Conservation (phyloP, 2,797 vertebrate species). For the Chromis chromis region DNA sequence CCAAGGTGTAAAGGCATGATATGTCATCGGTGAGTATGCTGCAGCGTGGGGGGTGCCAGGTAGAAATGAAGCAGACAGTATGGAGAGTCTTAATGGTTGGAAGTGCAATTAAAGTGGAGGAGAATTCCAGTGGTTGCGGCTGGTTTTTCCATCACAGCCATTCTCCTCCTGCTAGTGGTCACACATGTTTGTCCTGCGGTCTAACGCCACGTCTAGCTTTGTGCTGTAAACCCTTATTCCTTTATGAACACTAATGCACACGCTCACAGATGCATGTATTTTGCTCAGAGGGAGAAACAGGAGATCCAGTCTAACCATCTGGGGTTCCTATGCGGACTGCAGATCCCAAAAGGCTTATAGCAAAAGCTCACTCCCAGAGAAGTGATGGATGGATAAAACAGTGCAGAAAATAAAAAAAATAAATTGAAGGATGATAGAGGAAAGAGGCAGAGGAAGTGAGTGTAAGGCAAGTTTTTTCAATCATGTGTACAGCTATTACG, state of each 20-base stretch:
- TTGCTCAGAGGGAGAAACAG: conserved; percentile 45
- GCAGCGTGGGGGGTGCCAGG: conserved; percentile 7
- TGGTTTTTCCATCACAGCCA: conserved; percentile 66
- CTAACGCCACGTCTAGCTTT: conserved; percentile 52
- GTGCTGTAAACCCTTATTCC: conserved; percentile 47
- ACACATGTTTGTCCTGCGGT: conserved; percentile 70
- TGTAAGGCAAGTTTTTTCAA: conserved; percentile 2
- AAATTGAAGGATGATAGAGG: conserved; percentile 2
- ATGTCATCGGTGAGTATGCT: conserved; percentile 50
- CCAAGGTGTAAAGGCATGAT: conserved; percentile 59
- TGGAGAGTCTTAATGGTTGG: conserved; percentile 52
- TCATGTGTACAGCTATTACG: conserved; percentile 3
- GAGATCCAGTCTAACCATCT: conserved; percentile 64
- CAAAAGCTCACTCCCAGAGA: conserved; percentile 25
- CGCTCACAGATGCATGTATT: conserved; percentile 39
- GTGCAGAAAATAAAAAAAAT: conserved; percentile 5
- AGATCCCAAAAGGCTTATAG: conserved; percentile 64
- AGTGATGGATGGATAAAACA: conserved; percentile 58
- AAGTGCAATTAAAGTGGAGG: conserved; percentile 59
- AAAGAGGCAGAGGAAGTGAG: not conserved
- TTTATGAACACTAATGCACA: conserved; percentile 49
- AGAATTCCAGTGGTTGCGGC: conserved; percentile 58
- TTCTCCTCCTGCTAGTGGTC: conserved; percentile 44
- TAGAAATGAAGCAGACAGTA: conserved; percentile 43
- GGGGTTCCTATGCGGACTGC: conserved; percentile 56